phyloP scores from a whole-genome alignment of 2,888 invertebrate species.

The Lysandra bellargus region DNA sequence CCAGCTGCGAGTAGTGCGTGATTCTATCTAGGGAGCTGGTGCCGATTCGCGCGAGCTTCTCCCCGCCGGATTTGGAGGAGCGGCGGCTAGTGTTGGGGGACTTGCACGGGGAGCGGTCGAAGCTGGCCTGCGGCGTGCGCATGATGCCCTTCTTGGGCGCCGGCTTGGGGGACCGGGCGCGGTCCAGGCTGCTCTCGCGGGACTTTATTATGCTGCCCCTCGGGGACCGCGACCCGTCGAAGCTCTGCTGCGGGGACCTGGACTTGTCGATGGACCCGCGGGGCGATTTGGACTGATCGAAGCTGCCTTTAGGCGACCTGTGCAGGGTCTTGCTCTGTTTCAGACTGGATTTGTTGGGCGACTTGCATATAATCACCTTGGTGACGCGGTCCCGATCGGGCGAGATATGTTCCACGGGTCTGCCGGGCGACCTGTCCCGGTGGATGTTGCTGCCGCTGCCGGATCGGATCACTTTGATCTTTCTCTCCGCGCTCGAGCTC shows the following conservation, averaged over 20 bases:
- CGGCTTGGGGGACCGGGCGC: slow-evolving; percentile 72
- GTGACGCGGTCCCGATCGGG: slow-evolving; percentile 73
- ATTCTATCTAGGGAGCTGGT: slow-evolving; percentile 75
- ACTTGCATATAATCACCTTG: slow-evolving; percentile 76
- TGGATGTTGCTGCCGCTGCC: slow-evolving; percentile 77
- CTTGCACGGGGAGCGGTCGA: slow-evolving; percentile 71
- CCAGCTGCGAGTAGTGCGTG: slow-evolving; percentile 74
- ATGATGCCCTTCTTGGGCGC: slow-evolving; percentile 77
- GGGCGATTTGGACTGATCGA: slow-evolving; percentile 74
- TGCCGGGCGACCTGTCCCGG: slow-evolving; percentile 69
- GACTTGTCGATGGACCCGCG: slow-evolving; percentile 80
- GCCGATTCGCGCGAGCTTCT: slow-evolving; percentile 70
- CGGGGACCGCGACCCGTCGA: slow-evolving; percentile 75
- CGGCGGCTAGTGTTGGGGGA: slow-evolving; percentile 72
- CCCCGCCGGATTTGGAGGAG: slow-evolving; percentile 67
- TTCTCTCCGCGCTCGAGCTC: slow-evolving; percentile 57
- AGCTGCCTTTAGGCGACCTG: slow-evolving; percentile 79
- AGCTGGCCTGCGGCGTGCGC: slow-evolving; percentile 76
- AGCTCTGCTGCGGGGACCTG: slow-evolving; percentile 79
- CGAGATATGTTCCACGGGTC: slow-evolving; percentile 56
- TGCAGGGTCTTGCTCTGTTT: slow-evolving; percentile 67
- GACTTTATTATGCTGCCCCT: slow-evolving; percentile 76
- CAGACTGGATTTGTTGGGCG: slow-evolving; percentile 73
- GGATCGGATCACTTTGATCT: slow-evolving; percentile 76
- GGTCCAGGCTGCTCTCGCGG: slow-evolving; percentile 68